Percentiles rank a stretch among this genome's conserved stretches.
These are phyloP conservation scores for Palythoa grandiflora DNA, from an alignment of 92 coral and sea anemone genomes.

Conservation along the genomic window DNA sequence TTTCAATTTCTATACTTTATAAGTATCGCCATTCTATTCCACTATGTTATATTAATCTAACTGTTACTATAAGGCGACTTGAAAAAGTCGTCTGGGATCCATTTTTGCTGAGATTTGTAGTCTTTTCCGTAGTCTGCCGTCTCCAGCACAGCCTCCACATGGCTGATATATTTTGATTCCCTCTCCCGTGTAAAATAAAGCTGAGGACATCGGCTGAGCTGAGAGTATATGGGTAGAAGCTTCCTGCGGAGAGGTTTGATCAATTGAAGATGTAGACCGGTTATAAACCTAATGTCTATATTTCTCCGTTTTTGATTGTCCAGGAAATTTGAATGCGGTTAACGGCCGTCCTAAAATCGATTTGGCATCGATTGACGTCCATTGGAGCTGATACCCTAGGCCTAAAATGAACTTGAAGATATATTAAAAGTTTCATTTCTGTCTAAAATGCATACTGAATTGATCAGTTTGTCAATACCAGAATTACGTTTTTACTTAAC, in stretches of 20 bases:
- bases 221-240: conserved; percentile 74
- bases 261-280: too few relatives aligned
- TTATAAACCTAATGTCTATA: too few relatives aligned
- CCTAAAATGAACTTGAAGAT: too few relatives aligned
- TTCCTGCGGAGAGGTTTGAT: conserved; percentile 39
- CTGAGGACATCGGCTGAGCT: conserved; percentile 65
- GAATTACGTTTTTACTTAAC: too few relatives aligned
- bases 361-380: too few relatives aligned
- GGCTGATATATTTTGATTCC: conserved; percentile 57
- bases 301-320: neutral
- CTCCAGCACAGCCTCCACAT: conserved; percentile 59
- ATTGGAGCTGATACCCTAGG: too few relatives aligned
- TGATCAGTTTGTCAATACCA: too few relatives aligned
- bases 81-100: conserved; percentile 32
- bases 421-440: too few relatives aligned
- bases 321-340: too few relatives aligned
- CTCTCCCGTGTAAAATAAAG: conserved; percentile 71
- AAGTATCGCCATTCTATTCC: neutral
- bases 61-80: conserved; percentile 17
- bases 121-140: conserved; percentile 48
- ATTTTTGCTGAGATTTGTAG: conserved; percentile 17
- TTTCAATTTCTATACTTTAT: too few relatives aligned
- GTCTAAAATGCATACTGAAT: too few relatives aligned
- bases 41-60: neutral
- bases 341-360: too few relatives aligned